A percentile compares a stretch with the other conserved stretches of the same genome.
These are phyloP conservation scores for Bombyx huttoni DNA, from an alignment of 2,888 invertebrate species.

Conservation along the genomic window DNA sequence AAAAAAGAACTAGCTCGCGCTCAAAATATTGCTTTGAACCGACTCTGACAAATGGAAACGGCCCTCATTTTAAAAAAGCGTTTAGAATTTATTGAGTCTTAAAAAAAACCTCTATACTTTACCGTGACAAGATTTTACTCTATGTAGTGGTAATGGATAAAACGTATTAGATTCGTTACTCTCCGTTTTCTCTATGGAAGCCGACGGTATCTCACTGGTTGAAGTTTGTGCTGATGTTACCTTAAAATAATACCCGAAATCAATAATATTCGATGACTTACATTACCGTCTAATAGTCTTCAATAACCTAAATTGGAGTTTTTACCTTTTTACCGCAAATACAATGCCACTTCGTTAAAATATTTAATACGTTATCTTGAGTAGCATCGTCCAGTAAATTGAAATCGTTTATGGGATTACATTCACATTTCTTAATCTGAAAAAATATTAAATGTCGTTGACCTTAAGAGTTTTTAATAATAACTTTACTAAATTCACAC, in stretches of 20 bases:
- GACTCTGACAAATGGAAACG: too few species aligned
- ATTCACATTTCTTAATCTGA: conserved; percentile 60
- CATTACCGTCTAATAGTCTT: not conserved
- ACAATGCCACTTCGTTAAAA: conserved; percentile 60
- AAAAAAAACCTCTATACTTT: not conserved
- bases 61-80: too few species aligned
- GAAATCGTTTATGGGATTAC: conserved; percentile 49
- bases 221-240: conserved; percentile 50
- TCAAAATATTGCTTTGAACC: too few species aligned
- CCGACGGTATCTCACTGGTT: conserved; percentile 42
- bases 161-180: conserved; percentile 19
- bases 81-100: too few species aligned
- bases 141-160: conserved; percentile 36
- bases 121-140: conserved; percentile 23
- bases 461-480: not conserved
- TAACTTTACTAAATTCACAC: not conserved
- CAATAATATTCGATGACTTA: too few species aligned
- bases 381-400: conserved; percentile 47
- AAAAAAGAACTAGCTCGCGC: too few species aligned
- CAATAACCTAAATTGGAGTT: not conserved
- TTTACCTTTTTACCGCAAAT: conserved; percentile 54
- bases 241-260: conserved; percentile 14
- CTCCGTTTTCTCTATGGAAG: conserved; percentile 25
- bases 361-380: conserved; percentile 53
- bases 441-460: conserved; percentile 10